phyloP scores from a whole-genome alignment of 2,888 invertebrate species.

The Cynaeus angustus region DNA sequence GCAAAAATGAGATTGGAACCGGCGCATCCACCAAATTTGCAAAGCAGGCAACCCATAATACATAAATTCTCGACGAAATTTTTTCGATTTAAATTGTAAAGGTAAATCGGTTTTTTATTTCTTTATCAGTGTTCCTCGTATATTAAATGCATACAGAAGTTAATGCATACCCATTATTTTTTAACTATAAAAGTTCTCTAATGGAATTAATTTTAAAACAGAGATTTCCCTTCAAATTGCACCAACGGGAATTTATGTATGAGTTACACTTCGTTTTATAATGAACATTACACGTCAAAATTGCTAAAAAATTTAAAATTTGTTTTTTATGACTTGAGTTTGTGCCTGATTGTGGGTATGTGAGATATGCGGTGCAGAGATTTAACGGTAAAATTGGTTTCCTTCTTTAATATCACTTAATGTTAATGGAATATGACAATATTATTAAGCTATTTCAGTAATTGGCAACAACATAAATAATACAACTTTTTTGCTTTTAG shows the following conservation, averaged over 20 bases:
- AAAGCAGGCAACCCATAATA: conserved; percentile 26
- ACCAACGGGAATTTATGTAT: background rate
- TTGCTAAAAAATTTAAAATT: too few relatives aligned
- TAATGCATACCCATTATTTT: background rate
- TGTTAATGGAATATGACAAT: too few relatives aligned
- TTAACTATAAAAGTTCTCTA: background rate
- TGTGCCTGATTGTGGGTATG: too few relatives aligned
- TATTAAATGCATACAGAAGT: background rate
- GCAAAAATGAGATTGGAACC: conserved; percentile 4
- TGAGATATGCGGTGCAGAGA: too few relatives aligned
- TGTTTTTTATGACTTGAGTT: too few relatives aligned
- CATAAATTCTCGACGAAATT: background rate
- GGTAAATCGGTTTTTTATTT: background rate
- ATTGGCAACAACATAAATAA: too few relatives aligned
- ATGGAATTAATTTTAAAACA: background rate
- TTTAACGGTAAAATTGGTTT: too few relatives aligned
- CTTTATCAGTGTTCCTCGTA: background rate
- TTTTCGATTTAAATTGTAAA: background rate
- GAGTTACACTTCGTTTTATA: background rate
- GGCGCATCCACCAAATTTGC: conserved; percentile 41
- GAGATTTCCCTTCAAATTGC: background rate
- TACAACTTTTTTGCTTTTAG: too few relatives aligned
- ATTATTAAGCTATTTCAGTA: too few relatives aligned
- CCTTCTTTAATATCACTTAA: too few relatives aligned
- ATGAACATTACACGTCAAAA: too few relatives aligned